Percentiles rank a stretch among this genome's conserved stretches.
These are phyloP conservation scores for Bostrychus sinensis DNA, from an alignment of 2,113 vertebrate species.

Conservation along the genomic window DNA sequence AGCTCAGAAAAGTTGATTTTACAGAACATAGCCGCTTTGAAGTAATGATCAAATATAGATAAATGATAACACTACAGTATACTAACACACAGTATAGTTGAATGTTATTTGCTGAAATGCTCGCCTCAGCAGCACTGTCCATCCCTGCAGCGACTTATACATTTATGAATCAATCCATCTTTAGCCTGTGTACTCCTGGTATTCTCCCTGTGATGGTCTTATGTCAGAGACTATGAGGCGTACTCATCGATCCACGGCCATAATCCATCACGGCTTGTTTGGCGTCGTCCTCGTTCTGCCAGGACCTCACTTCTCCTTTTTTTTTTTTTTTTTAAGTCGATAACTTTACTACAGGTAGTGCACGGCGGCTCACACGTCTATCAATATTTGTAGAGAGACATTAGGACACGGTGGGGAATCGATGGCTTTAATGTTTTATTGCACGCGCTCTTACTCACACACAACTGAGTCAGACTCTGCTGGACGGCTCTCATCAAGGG, in stretches of 20 bases:
- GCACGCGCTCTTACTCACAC: background rate
- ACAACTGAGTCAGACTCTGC: background rate
- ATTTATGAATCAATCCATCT: slow-evolving; percentile 12
- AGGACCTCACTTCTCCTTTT: slow-evolving; percentile 30
- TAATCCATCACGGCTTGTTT: slow-evolving; percentile 39
- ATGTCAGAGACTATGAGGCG: slow-evolving; percentile 23
- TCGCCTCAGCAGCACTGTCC: background rate
- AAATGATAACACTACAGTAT: no score
- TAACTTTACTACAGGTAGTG: slow-evolving; percentile 36
- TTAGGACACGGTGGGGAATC: slow-evolving; percentile 31
- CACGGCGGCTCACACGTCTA: slow-evolving; percentile 32
- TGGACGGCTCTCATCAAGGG: background rate
- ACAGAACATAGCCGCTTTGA: no score
- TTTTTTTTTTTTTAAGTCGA: no score
- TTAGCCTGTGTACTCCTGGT: background rate
- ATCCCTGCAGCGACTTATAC: background rate
- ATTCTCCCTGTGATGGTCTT: slow-evolving; percentile 1
- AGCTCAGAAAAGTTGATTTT: no score
- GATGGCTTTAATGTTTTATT: slow-evolving; percentile 42
- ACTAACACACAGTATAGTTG: no score
- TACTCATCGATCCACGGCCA: slow-evolving; percentile 44
- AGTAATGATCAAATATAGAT: no score
- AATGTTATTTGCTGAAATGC: no score
- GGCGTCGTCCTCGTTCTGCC: slow-evolving; percentile 30
- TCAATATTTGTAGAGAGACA: slow-evolving; percentile 53